Evolutionary conservation across 2,113 vertebrate species (phyloP).

Genomic region (Sceloporus undulatus): DNA sequence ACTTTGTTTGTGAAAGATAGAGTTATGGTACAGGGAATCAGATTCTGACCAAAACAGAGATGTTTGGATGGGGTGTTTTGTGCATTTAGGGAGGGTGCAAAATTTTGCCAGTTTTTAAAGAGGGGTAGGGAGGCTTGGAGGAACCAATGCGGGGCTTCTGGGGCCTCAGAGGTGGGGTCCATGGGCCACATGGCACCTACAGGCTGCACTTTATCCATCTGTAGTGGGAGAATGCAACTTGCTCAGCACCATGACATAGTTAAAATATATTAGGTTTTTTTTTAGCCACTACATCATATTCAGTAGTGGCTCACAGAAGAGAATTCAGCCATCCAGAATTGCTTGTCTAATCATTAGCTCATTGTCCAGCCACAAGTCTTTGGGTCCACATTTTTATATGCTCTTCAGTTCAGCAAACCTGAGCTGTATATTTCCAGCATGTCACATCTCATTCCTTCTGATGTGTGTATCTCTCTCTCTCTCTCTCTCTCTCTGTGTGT

Average conservation of each 20-base stretch:
- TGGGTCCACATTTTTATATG: neutral
- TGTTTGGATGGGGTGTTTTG: too few species aligned
- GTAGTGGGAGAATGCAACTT: neutral
- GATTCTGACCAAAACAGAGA: too few species aligned
- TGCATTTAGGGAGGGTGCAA: too few species aligned
- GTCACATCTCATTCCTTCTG: constrained; percentile 41
- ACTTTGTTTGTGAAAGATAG: neutral
- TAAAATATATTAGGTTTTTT: neutral
- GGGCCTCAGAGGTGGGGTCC: too few species aligned
- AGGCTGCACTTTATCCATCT: too few species aligned
- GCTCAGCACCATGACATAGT: too few species aligned
- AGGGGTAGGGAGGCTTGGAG: too few species aligned
- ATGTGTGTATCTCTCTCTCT: constrained; percentile 5
- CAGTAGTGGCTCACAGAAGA: neutral
- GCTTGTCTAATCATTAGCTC: neutral
- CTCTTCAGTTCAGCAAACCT: neutral
- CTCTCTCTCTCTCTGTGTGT: too few species aligned
- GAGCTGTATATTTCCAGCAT: neutral
- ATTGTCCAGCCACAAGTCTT: constrained; percentile 14
- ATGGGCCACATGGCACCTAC: too few species aligned
- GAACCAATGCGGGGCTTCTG: too few species aligned
- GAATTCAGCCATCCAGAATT: constrained; percentile 3
- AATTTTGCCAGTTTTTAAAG: too few species aligned
- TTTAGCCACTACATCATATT: constrained; percentile 13
- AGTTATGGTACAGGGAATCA: neutral